Base-by-base conservation (phyloP, 2,113 vertebrate species). In the Nothobranchius furzeri region DNA sequence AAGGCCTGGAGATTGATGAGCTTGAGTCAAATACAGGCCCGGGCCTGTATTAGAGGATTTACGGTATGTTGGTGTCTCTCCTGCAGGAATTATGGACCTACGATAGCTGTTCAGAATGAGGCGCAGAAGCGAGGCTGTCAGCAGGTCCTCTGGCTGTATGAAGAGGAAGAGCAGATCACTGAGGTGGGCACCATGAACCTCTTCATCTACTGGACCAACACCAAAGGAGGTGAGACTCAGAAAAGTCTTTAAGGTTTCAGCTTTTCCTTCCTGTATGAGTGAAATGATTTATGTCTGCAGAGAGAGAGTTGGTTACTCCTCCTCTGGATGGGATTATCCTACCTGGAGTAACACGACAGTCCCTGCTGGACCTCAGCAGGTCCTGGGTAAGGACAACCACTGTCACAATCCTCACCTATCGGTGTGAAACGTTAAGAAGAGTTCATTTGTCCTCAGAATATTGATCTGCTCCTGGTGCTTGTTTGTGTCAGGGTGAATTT, bases 101-200 rank as follows among this genome's bases (percentile, higher is more conserved):
- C 96, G 0, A 95, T 97, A 43, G 89, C 92, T 0, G 89, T 97
- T 51, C 96, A 97, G 86, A 82, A 50, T 1, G 92, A 94, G 84
- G 96, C 96, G 0, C 12, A 72, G 45, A 91, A 85, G 68, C 79
- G 73, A 43, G 94, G 93, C 64, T 96, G 95, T 9, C 95, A 97
- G 84, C 96, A 97, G 86, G 96, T 95, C 0, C 90, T 97, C 48
- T 97, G 96, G 96, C 89, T 97, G 6, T 95, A 95, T 0, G 96
- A 95, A 0, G 84, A 93, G 0, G 45, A 94, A 3, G 94, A 96
- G 74, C 88, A 95, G 89, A 93, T 97, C 89, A 97, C 96, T 0
- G 96, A 97, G 86, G 95, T 95, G 14, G 95, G 95, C 49, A 97
- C 95, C 86, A 97, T 97, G 95, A 97, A 97, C 87, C 93, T 97